Evolutionary conservation across 2,797 vertebrate genomes (phyloP).

Genomic region (Thamnophis elegans): DNA sequence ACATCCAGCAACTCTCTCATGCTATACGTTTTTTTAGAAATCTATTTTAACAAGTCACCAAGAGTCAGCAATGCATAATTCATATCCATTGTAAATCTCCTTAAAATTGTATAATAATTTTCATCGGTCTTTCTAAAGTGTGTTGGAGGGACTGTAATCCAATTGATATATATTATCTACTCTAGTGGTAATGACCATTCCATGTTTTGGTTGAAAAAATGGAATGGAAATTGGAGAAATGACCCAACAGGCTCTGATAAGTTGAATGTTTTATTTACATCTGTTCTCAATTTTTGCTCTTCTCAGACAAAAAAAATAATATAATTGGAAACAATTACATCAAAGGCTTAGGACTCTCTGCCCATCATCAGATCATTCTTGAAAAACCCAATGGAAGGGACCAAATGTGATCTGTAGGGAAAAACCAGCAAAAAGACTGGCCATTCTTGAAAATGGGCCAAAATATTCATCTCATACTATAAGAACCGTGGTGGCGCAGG

Average conservation of each 20-base stretch:
- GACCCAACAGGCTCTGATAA: neutral
- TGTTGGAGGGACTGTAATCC: neutral
- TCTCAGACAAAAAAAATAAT: neutral
- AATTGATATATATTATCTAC: neutral
- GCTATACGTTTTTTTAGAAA: neutral
- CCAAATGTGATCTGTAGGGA: neutral
- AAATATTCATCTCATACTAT: neutral
- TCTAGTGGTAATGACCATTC: neutral
- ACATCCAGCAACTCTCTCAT: neutral
- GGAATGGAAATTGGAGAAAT: neutral
- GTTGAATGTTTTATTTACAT: neutral
- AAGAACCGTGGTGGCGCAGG: too few relatives aligned
- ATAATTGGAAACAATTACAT: neutral
- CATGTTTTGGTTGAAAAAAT: neutral
- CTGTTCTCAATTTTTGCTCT: neutral
- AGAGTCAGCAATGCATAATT: neutral
- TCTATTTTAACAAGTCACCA: neutral
- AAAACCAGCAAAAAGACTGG: neutral
- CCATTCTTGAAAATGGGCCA: neutral
- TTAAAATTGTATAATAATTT: neutral
- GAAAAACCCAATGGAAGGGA: neutral
- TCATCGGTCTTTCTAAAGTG: neutral
- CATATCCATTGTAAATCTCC: neutral
- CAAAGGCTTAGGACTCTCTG: neutral
- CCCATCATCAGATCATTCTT: neutral